Conservation (phyloP, 2,797 vertebrate species). For the Gouania willdenowi region DNA sequence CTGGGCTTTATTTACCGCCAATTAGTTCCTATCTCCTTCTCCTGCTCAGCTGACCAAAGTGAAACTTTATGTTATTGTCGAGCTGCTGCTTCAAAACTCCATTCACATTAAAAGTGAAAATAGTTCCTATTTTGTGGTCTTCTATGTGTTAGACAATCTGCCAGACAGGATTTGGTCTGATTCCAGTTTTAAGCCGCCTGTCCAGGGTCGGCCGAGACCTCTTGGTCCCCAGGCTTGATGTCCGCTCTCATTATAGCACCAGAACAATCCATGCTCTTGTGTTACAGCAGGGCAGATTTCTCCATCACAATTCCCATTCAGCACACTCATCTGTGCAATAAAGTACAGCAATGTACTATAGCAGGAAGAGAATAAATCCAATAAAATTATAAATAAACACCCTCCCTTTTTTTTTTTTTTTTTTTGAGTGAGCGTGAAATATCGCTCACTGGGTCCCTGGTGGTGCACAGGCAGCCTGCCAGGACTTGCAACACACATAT, state of each 20-base stretch:
- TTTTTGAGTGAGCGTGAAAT: constrained; percentile 45
- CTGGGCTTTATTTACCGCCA: too few species aligned
- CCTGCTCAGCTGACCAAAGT: too few species aligned
- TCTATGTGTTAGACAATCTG: too few species aligned
- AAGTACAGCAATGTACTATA: constrained; percentile 26
- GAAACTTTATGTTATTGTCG: too few species aligned
- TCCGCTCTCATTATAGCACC: constrained; percentile 74
- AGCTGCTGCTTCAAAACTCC: too few species aligned
- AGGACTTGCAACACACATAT: constrained; percentile 46
- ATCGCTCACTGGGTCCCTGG: constrained; percentile 45
- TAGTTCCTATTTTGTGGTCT: too few species aligned
- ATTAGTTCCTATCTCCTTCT: too few species aligned
- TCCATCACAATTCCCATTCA: constrained; percentile 44
- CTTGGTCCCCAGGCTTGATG: constrained; percentile 69
- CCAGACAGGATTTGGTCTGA: constrained; percentile 49
- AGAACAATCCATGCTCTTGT: constrained; percentile 78
- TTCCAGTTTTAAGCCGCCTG: constrained; percentile 70
- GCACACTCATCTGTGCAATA: constrained; percentile 23
- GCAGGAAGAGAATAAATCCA: constrained; percentile 35
- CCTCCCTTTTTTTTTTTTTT: constrained; percentile 8
- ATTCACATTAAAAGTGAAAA: too few species aligned
- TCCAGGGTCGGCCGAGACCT: constrained; percentile 69
- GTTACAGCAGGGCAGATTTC: constrained; percentile 45
- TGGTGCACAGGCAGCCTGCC: constrained; percentile 56
- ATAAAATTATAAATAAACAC: constrained; percentile 53